A percentile compares a stretch with the other conserved stretches of the same genome.
phyloP scores from a whole-genome alignment of 2,113 vertebrate genomes.

The Elgaria multicarinata region DNA sequence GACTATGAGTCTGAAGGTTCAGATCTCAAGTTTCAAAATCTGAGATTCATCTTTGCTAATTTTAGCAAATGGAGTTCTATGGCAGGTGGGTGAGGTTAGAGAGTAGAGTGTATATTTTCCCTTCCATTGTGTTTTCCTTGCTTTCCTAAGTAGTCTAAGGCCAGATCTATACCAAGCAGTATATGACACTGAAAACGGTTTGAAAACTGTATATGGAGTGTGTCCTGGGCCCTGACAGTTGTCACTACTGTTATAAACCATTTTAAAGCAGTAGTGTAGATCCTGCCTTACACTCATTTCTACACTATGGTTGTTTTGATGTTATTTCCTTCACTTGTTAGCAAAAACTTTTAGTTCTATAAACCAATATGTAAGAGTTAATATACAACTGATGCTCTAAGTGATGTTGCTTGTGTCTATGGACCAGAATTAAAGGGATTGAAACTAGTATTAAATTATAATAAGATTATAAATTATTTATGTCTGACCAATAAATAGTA shows the following conservation, averaged over 20 bases:
- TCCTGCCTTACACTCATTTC: neutral
- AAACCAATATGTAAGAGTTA: neutral
- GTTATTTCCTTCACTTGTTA: neutral
- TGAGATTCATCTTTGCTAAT: no score
- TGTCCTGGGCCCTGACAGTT: no score
- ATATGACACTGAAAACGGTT: no score
- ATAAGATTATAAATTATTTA: neutral
- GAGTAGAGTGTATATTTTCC: no score
- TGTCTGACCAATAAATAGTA: neutral
- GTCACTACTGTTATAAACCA: no score
- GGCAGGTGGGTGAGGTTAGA: no score
- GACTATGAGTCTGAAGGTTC: neutral
- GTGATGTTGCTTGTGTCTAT: neutral
- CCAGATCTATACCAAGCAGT: no score
- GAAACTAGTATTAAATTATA: constrained; percentile 5
- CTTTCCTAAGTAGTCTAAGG: neutral
- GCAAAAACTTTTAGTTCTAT: constrained; percentile 56
- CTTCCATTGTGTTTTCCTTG: neutral
- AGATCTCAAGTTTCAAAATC: no score
- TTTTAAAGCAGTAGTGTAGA: no score
- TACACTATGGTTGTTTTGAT: neutral
- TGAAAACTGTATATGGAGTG: no score
- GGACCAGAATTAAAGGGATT: constrained; percentile 21
- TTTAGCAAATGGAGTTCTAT: no score
- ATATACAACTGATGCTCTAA: neutral